Conservation (phyloP, 2,888 invertebrate genomes). For the Xylota sylvarum region DNA sequence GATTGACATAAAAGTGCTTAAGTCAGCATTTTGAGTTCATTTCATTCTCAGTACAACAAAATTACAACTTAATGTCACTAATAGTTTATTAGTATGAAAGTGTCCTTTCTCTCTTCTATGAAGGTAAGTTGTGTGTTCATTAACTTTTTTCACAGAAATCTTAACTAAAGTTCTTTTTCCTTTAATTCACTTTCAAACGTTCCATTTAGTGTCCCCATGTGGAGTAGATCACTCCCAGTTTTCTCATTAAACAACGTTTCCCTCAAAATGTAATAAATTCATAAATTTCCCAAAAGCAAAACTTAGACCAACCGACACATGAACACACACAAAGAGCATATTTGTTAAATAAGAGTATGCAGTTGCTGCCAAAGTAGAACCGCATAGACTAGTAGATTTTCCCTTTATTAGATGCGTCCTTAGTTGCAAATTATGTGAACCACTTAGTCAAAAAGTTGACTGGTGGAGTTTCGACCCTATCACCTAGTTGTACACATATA, state of each 20-base stretch:
- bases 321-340: background rate
- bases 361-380: background rate
- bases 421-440: conserved; percentile 8
- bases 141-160: background rate
- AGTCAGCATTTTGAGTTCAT: too few species aligned
- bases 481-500: background rate
- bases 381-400: background rate
- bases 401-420: background rate
- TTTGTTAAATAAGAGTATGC: background rate
- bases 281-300: conserved; percentile 9
- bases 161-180: background rate
- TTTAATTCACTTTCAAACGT: background rate
- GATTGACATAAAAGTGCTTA: too few species aligned
- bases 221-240: conserved; percentile 11
- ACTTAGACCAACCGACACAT: background rate
- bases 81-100: too few species aligned
- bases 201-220: background rate
- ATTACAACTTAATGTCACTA: too few species aligned
- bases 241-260: background rate
- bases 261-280: conserved; percentile 1
- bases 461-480: background rate
- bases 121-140: background rate
- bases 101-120: too few species aligned
- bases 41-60: too few species aligned
- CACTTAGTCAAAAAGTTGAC: conserved; percentile 2